Evolutionary conservation across 1,140 invertebrate species (phyloP).

Genomic region (Periplaneta americana): DNA sequence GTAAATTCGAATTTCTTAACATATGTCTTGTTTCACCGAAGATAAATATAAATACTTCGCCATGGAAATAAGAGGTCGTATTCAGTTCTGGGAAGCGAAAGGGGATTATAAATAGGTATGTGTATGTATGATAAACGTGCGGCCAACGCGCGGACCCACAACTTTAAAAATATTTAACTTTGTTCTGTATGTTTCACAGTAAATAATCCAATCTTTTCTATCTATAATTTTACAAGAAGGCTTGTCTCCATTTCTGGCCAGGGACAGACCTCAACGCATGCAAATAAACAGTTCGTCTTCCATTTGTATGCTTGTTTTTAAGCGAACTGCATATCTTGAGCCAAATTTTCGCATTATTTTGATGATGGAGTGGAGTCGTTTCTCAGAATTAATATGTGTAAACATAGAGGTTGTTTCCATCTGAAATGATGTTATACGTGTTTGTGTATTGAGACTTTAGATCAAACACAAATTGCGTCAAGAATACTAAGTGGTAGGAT

Average conservation of each 20-base stretch:
- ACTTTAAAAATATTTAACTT: slow-evolving; percentile 17
- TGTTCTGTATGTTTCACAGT: slow-evolving; percentile 9
- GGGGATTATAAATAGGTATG: slow-evolving; percentile 13
- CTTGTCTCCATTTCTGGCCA: neutral
- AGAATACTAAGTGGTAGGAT: no score
- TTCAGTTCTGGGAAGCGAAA: slow-evolving; percentile 15
- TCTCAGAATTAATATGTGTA: neutral
- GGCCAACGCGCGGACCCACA: neutral
- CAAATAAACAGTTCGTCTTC: neutral
- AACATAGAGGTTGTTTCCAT: neutral
- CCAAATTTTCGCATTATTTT: neutral
- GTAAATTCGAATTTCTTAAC: slow-evolving; percentile 17
- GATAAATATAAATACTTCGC: slow-evolving; percentile 17
- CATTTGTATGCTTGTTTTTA: neutral
- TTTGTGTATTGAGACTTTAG: no score
- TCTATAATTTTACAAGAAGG: neutral
- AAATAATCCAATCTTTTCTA: slow-evolving; percentile 8
- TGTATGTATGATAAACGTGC: slow-evolving; percentile 11
- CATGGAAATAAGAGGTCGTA: slow-evolving; percentile 16
- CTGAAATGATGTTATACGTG: no score
- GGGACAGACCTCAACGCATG: neutral
- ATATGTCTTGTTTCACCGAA: slow-evolving; percentile 13
- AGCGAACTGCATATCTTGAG: neutral
- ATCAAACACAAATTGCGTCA: no score
- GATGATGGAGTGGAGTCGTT: neutral